Percentiles rank a stretch among this genome's conserved stretches.
Conservation (phyloP, 1,140 invertebrate species). For the Trichonephila clavipes region DNA sequence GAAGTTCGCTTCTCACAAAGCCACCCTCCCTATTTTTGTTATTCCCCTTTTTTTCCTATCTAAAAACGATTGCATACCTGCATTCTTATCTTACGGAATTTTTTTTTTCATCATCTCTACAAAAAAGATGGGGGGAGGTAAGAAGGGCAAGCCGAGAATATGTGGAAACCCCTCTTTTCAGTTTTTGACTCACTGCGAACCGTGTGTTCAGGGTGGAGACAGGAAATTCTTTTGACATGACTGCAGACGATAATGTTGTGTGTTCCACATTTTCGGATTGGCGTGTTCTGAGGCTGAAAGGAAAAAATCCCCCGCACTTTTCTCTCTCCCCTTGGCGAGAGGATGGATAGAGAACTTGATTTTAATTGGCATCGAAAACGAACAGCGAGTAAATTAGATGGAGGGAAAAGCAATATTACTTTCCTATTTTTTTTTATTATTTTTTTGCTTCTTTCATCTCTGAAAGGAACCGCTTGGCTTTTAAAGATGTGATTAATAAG, state of each 20-base stretch:
- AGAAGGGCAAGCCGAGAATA: neutral
- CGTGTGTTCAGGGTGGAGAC: slow-evolving; percentile 57
- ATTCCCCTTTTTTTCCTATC: neutral
- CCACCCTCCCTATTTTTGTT: neutral
- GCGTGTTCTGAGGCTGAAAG: neutral
- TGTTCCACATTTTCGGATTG: slow-evolving; percentile 13
- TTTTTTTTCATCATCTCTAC: neutral
- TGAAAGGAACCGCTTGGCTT: slow-evolving; percentile 71
- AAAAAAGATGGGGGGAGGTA: neutral
- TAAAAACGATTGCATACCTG: neutral
- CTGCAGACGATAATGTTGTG: slow-evolving; percentile 37
- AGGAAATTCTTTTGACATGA: slow-evolving; percentile 62
- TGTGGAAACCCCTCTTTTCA: neutral
- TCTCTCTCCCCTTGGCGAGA: neutral
- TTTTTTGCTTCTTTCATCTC: neutral
- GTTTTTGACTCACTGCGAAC: neutral
- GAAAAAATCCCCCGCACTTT: slow-evolving; percentile 35
- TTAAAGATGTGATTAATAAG: slow-evolving; percentile 75
- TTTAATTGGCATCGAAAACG: slow-evolving; percentile 67
- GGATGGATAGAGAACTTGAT: slow-evolving; percentile 63
- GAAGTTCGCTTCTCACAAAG: neutral
- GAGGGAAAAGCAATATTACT: slow-evolving; percentile 6
- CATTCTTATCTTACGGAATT: neutral
- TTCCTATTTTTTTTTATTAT: neutral
- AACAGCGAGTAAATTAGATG: slow-evolving; percentile 1